Evolutionary conservation across 2,888 invertebrate genomes (phyloP).

Genomic region (Drosophila affinis): DNA sequence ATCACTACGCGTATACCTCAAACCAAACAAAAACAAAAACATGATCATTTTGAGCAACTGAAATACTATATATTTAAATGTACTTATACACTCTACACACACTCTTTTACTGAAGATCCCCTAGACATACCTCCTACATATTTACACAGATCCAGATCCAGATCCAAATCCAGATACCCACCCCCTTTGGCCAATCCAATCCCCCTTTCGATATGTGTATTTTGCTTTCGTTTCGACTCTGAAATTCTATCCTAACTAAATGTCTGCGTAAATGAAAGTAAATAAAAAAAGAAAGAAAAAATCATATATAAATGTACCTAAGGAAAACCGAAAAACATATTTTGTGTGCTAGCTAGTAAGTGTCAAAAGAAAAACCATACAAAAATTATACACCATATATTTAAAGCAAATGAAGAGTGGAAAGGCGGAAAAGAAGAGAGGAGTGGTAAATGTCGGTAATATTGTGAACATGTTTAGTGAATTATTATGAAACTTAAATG

Average conservation of each 20-base stretch:
- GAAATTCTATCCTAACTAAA: constrained; percentile 62
- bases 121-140: constrained; percentile 49
- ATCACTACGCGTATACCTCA: constrained; percentile 86
- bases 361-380: constrained; percentile 70
- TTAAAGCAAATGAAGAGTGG: constrained; percentile 21
- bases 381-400: constrained; percentile 53
- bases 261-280: constrained; percentile 67
- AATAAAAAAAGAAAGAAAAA: constrained; percentile 62
- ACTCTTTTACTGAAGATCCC: constrained; percentile 42
- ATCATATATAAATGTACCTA: constrained; percentile 81
- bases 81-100: constrained; percentile 69
- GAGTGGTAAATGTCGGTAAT: constrained; percentile 60
- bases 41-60: constrained; percentile 71
- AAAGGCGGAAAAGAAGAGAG: constrained; percentile 24
- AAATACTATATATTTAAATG: constrained; percentile 58
- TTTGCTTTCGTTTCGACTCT: constrained; percentile 48
- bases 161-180: not conserved
- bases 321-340: constrained; percentile 78
- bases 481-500: constrained; percentile 53
- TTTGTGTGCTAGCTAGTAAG: constrained; percentile 83
- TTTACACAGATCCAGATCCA: constrained; percentile 55
- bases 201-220: constrained; percentile 47
- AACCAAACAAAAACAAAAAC: constrained; percentile 58
- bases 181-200: constrained; percentile 45
- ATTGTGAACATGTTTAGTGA: constrained; percentile 67